Evolutionary conservation across 2,797 vertebrate species (phyloP).

Genomic region (Pogoniulus pusillus): DNA sequence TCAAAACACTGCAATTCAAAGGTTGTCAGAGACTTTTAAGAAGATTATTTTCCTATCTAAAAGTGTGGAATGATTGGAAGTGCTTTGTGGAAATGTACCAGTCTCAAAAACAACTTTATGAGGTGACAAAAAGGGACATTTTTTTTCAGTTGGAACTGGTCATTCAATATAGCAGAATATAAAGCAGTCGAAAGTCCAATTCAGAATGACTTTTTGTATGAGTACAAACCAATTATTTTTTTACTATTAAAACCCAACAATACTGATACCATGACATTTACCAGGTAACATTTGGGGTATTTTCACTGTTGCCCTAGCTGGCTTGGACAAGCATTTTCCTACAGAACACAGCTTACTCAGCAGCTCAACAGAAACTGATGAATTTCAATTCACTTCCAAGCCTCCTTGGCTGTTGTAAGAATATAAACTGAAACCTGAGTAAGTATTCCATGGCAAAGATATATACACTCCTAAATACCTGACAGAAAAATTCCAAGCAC

Average conservation of each 20-base stretch:
- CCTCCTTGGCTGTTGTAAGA: not conserved
- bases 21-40: not conserved
- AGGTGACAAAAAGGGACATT: not conserved
- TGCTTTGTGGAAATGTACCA: not conserved
- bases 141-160: not conserved
- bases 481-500: not conserved
- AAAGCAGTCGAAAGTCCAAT: not conserved
- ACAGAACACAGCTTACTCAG: not conserved
- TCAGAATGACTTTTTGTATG: not conserved
- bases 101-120: not conserved
- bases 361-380: not conserved
- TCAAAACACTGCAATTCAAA: not conserved
- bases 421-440: not conserved
- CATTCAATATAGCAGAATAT: not conserved
- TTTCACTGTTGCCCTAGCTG: not conserved
- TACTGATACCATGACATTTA: not conserved
- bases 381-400: not conserved
- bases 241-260: not conserved
- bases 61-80: not conserved
- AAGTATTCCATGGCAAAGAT: not conserved
- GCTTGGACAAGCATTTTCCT: not conserved
- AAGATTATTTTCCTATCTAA: not conserved
- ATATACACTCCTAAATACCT: not conserved
- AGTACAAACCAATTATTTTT: not conserved
- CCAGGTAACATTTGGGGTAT: not conserved